Percentiles rank a stretch among this genome's conserved stretches.
These are phyloP conservation scores for Ariopsis seemanni DNA, from an alignment of 2,113 vertebrate species.

Conservation along the genomic window DNA sequence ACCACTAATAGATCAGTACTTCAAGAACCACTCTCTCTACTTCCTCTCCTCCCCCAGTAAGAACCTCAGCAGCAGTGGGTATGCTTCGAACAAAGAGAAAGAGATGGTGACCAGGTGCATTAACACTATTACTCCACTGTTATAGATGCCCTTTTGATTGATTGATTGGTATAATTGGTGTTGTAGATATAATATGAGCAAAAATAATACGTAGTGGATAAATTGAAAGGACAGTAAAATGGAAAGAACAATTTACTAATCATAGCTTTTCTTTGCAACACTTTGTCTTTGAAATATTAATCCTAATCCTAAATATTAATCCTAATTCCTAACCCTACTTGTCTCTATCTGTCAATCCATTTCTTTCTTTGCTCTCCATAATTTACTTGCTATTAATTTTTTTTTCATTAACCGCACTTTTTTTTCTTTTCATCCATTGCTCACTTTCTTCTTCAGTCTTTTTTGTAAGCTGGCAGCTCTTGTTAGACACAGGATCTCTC, in stretches of 20 bases:
- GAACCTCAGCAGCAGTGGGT: constrained; percentile 92
- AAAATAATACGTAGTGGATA: not conserved
- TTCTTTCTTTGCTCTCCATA: constrained; percentile 14
- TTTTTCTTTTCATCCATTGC: not conserved
- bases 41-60: constrained; percentile 94
- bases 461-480: constrained; percentile 99
- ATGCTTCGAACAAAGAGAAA: constrained; percentile 97
- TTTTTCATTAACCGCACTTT: not conserved
- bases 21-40: constrained; percentile 95
- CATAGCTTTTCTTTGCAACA: not conserved
- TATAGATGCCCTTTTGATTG: not conserved
- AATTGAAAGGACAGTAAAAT: not conserved
- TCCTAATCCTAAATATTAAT: not conserved
- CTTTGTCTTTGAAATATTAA: constrained; percentile 20
- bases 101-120: constrained; percentile 95
- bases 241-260: not conserved
- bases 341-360: constrained; percentile 44
- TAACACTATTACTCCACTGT: not conserved
- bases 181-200: not conserved
- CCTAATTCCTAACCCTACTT: constrained; percentile 8
- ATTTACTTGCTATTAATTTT: not conserved
- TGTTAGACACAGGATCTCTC: constrained; percentile 98
- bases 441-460: constrained; percentile 73
- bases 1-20: constrained; percentile 96
- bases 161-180: not conserved